Conservation (phyloP, 1,140 invertebrate genomes). For the Drosophila funebris region DNA sequence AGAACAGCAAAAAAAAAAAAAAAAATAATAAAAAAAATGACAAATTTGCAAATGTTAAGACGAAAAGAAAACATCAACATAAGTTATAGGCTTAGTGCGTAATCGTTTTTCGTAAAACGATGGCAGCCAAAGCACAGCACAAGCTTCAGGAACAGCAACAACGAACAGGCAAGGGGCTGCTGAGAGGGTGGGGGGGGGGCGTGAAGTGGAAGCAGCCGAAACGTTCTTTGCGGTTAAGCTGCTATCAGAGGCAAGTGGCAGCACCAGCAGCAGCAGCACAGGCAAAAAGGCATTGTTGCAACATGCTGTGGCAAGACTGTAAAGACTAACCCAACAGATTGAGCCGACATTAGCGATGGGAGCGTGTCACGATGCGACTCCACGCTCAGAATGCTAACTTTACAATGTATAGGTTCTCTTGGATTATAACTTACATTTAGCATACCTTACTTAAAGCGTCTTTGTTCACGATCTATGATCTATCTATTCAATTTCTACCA, state of each 20-base stretch:
- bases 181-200: not conserved
- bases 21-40: too few relatives aligned
- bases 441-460: too few relatives aligned
- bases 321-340: not conserved
- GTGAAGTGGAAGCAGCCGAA: not conserved
- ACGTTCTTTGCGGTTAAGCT: slow-evolving; percentile 32
- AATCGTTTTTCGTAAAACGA: slow-evolving; percentile 74
- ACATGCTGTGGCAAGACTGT: slow-evolving; percentile 1
- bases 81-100: slow-evolving; percentile 82
- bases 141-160: not conserved
- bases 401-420: too few relatives aligned
- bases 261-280: not conserved
- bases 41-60: slow-evolving; percentile 82
- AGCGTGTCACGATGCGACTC: not conserved
- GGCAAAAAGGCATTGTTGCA: not conserved
- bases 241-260: slow-evolving; percentile 12
- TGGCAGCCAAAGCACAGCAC: slow-evolving; percentile 29
- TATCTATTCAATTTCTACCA: too few relatives aligned
- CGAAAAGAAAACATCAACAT: slow-evolving; percentile 81
- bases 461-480: too few relatives aligned
- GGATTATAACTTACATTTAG: too few relatives aligned
- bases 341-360: not conserved
- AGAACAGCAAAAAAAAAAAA: too few relatives aligned
- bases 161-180: not conserved
- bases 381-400: too few relatives aligned